Evolutionary conservation across 1,140 invertebrate genomes (phyloP), one percentile per base, ranked within the genome.

Genomic region (Fopius arisanus): DNA sequence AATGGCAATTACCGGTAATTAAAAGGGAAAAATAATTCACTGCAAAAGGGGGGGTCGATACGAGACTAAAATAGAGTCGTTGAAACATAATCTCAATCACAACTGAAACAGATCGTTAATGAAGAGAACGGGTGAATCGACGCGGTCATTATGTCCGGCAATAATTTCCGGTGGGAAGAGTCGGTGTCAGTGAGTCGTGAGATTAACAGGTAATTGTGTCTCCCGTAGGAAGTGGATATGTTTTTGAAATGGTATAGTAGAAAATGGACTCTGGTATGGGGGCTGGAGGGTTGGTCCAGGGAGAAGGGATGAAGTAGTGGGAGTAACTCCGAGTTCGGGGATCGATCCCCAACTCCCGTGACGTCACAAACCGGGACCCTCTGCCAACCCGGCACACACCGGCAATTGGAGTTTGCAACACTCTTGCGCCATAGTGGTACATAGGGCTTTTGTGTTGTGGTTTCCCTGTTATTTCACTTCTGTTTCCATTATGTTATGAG

Each of bases 261-360:
- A 59, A 26, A 26, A 59, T 21, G n/a, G n/a, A 37, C 16, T 33
- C 29, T 28, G 31, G 28, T 65, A 10, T 14, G 14, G 79, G 80
- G 78, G 78, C 81, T 80, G 23, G 67, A 51, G 41, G 16, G n/a
- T 37, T 48, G n/a, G 74, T 72, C 43, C 68, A 51, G 3, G 33
- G 63, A n/a, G 9, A 19, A 26, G 59, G 72, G 29, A 37, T 70
- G 31, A 19, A 43, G 68, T 23, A 73, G 75, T 67, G 54, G 72
- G 73, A 73, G 74, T 70, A 73, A 75, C 59, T 48, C 7, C 75
- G 78, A 72, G 79, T 82, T 83, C 79, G 78, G 81, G 82, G 80
- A 82, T 84, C 82, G 82, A 82, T 84, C 82, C 80, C 81, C 79
- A 78, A 82, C 75, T 80, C 80, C 81, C 78, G 82, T 82, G 81